Evolutionary conservation across 2,888 invertebrate genomes (phyloP).

Genomic region (Gandaritis pyraliata): DNA sequence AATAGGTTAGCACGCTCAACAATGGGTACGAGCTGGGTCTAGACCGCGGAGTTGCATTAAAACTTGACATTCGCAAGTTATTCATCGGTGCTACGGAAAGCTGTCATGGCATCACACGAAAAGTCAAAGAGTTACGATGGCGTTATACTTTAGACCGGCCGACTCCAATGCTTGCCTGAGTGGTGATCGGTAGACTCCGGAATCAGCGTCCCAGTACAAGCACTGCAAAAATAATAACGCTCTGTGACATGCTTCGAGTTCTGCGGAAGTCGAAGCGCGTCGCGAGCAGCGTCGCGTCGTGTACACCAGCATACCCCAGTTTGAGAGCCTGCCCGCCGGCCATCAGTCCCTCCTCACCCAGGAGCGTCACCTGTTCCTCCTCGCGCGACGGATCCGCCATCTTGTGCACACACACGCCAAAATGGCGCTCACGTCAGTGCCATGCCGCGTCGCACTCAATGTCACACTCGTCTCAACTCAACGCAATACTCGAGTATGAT

Average conservation of each 20-base stretch:
- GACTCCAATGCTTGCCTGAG: constrained; percentile 89
- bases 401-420: constrained; percentile 88
- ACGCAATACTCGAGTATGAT: constrained; percentile 12
- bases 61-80: constrained; percentile 46
- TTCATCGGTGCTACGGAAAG: constrained; percentile 65
- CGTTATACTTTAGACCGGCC: constrained; percentile 80
- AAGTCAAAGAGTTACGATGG: constrained; percentile 78
- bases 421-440: constrained; percentile 84
- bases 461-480: constrained; percentile 62
- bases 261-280: constrained; percentile 71
- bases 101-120: constrained; percentile 81
- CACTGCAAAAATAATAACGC: constrained; percentile 89
- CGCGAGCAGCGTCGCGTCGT: constrained; percentile 56
- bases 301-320: constrained; percentile 93
- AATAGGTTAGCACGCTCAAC: constrained; percentile 79
- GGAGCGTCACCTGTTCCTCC: constrained; percentile 97
- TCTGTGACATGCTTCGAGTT: constrained; percentile 80
- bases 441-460: constrained; percentile 86
- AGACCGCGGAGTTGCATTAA: constrained; percentile 52
- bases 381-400: constrained; percentile 98
- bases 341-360: constrained; percentile 97
- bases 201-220: constrained; percentile 89
- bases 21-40: constrained; percentile 43
- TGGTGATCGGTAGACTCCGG: constrained; percentile 89
- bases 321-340: constrained; percentile 98